phyloP scores from a whole-genome alignment of 2,113 vertebrate genomes.

The Chrysemys picta region DNA sequence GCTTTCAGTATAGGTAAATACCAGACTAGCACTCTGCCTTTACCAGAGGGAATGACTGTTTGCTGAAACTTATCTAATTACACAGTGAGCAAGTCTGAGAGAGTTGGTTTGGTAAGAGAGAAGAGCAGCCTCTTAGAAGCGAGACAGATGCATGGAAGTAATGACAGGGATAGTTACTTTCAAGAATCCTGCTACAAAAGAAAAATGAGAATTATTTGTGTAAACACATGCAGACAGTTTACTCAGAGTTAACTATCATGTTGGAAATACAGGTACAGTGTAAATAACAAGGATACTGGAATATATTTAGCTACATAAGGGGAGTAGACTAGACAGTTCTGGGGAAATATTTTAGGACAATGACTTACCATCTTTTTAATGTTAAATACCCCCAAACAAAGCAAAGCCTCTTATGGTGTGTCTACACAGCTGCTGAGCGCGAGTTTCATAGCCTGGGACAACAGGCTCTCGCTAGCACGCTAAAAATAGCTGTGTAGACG shows the following conservation, averaged over 20 bases:
- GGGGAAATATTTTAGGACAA: neutral
- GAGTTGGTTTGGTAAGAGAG: neutral
- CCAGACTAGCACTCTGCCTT: neutral
- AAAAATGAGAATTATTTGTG: neutral
- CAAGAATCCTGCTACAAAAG: neutral
- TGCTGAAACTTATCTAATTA: neutral
- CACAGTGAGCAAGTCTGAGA: neutral
- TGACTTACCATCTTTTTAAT: neutral
- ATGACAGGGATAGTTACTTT: neutral
- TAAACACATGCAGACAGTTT: neutral
- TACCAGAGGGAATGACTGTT: neutral
- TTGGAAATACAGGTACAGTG: neutral
- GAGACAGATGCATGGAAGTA: neutral
- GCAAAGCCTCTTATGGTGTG: neutral
- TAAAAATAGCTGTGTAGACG: no score
- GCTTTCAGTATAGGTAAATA: neutral
- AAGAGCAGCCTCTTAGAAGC: neutral
- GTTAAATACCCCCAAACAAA: neutral
- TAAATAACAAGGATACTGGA: neutral
- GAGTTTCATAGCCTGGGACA: no score
- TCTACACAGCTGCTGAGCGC: neutral
- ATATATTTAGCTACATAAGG: neutral
- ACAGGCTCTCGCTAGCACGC: no score
- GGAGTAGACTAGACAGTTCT: neutral
- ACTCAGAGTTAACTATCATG: fast-evolving